Evolutionary conservation across 1,140 invertebrate genomes (phyloP), one percentile per base, ranked within the genome.

Genomic region (Chelonus insularis): DNA sequence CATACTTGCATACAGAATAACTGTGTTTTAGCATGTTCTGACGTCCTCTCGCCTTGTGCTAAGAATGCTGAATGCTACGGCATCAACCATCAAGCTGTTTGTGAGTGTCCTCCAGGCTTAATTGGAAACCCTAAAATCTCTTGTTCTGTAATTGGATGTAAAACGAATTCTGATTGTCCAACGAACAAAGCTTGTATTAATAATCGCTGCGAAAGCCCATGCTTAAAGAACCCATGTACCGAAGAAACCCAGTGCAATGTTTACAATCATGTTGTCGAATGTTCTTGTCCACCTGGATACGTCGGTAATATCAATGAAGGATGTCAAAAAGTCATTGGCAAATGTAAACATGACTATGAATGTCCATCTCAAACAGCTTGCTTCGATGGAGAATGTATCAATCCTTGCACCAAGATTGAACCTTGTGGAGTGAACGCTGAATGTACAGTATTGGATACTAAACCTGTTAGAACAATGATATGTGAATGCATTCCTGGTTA

Each of bases 401-500:
- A 95, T 79, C 94, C 94, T 5, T 97, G 94, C 66, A 80, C 84
- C 25, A 86, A 87, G 29, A 89, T 89, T 2, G 83, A 88, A 66
- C 93, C 94, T 0, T 96, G 94, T 69, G 90, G 91, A 29, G 83
- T 86, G 6, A 94, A 94, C 64, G 89, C 92, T 0, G 82, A 87
- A 55, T 96, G 94, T 69, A 87, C 86, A 50, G 88, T 95, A 1
- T 76, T 91, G 2, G 89, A 95, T 69, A 93, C 93, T 0, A 78
- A 87, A 18, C 92, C 93, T 1, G 88, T 95, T 0, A 85, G 90
- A 68, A 95, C 93, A 11, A 93, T 95, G 91, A 87, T 92, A 58
- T 96, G 94, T 68, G 87, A 91, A 75, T 96, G 94, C 73, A 72
- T 90, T n/a, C 88, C 90, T 20, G 91, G 92, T 45, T 94, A 91